Conservation (phyloP, 2,888 invertebrate genomes). For the Scrobipalpa atriplicella region DNA sequence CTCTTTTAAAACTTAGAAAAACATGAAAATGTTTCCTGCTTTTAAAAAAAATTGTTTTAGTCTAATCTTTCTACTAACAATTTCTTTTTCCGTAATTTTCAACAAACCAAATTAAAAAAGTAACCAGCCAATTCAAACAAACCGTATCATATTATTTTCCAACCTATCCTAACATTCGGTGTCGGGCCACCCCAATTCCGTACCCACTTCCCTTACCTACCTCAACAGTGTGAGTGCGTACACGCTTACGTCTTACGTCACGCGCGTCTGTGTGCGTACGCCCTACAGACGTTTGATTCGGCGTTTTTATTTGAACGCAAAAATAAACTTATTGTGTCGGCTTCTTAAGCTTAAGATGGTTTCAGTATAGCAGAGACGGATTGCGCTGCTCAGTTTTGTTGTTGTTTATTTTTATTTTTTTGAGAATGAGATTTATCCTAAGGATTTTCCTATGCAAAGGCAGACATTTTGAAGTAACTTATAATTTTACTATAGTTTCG, state of each 20-base stretch:
- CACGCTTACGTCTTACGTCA: slow-evolving; percentile 25
- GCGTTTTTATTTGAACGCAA: slow-evolving; percentile 34
- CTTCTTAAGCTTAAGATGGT: slow-evolving; percentile 28
- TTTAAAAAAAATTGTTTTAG: too few species aligned
- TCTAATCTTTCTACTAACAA: too few species aligned
- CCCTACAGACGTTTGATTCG: slow-evolving; percentile 43
- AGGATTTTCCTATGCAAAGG: background rate
- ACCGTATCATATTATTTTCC: slow-evolving; percentile 65
- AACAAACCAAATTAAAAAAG: background rate
- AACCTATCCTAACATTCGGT: slow-evolving; percentile 78
- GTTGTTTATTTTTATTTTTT: background rate
- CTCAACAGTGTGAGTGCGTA: slow-evolving; percentile 52
- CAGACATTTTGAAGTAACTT: too few species aligned
- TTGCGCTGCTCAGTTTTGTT: slow-evolving; percentile 25
- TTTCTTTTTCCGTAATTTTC: background rate
- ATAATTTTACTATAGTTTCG: too few species aligned
- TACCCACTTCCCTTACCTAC: slow-evolving; percentile 78
- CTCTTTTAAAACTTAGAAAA: too few species aligned
- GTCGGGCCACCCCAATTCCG: slow-evolving; percentile 71
- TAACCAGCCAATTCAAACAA: slow-evolving; percentile 45
- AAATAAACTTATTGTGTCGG: slow-evolving; percentile 30
- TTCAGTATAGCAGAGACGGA: slow-evolving; percentile 23
- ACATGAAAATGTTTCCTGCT: too few species aligned
- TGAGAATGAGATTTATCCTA: background rate
- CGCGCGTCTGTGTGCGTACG: slow-evolving; percentile 35